phyloP scores from a whole-genome alignment of 2,888 invertebrate species.

The Dicyrtomina minuta region DNA sequence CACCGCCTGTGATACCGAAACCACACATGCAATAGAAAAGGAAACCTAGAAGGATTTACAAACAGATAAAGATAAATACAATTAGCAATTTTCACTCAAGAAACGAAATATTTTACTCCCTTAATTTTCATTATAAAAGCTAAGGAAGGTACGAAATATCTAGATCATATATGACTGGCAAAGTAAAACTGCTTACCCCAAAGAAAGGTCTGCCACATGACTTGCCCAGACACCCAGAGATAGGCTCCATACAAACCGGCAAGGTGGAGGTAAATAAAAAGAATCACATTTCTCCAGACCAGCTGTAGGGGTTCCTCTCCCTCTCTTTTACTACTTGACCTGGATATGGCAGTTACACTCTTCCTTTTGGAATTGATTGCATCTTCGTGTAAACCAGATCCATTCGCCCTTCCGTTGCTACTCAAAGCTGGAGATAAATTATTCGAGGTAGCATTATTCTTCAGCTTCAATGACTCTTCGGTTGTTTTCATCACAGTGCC shows the following conservation, averaged over 20 bases:
- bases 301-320: conserved; percentile 55
- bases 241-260: conserved; percentile 76
- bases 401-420: conserved; percentile 31
- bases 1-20: conserved; percentile 96
- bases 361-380: not conserved
- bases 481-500: conserved; percentile 38
- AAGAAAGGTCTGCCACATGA: conserved; percentile 50
- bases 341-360: not conserved
- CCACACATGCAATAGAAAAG: conserved; percentile 73
- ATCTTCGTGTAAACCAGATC: not conserved
- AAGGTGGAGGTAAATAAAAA: conserved; percentile 73
- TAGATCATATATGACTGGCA: no score
- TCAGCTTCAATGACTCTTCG: conserved; percentile 36
- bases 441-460: conserved; percentile 3
- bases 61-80: not conserved
- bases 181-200: conserved; percentile 45
- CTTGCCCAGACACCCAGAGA: conserved; percentile 62
- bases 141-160: not conserved
- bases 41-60: conserved; percentile 12
- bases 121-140: not conserved
- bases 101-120: conserved; percentile 16
- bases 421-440: conserved; percentile 21
- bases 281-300: conserved; percentile 80
- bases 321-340: conserved; percentile 9
- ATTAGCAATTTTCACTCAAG: no score